These are phyloP conservation scores for Tortricodes alternella DNA, from an alignment of 2,888 invertebrate species.

Conservation along the genomic window DNA sequence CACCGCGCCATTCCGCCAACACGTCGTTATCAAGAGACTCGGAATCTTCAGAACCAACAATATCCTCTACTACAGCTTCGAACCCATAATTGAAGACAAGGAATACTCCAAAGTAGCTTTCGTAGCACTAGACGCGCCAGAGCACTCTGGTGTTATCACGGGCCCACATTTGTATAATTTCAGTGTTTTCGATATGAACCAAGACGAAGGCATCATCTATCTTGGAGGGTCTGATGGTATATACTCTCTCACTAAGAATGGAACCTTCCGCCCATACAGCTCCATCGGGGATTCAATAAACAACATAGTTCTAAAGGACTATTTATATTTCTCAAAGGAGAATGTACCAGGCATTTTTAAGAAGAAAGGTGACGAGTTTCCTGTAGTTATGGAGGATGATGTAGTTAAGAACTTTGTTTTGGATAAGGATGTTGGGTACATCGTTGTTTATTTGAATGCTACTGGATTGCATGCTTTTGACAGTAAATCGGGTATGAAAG, in stretches of 20 bases:
- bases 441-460: constrained; percentile 55
- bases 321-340: constrained; percentile 60
- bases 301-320: constrained; percentile 58
- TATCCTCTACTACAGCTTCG: constrained; percentile 63
- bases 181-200: constrained; percentile 67
- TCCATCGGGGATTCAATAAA: constrained; percentile 61
- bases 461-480: constrained; percentile 55
- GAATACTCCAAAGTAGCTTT: constrained; percentile 70
- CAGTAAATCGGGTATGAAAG: constrained; percentile 46
- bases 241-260: constrained; percentile 44
- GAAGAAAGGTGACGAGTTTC: constrained; percentile 61
- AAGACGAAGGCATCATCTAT: constrained; percentile 58
- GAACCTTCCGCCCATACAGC: constrained; percentile 54
- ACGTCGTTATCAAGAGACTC: constrained; percentile 61
- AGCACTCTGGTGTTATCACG: constrained; percentile 45
- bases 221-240: constrained; percentile 68
- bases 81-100: constrained; percentile 59
- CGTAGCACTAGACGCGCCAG: constrained; percentile 52
- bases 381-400: constrained; percentile 49
- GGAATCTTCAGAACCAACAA: constrained; percentile 55
- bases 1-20: constrained; percentile 58
- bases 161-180: constrained; percentile 57
- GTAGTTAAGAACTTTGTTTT: constrained; percentile 62
- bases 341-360: constrained; percentile 53
- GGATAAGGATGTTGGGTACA: constrained; percentile 51